Evolutionary conservation across 2,888 invertebrate genomes (phyloP), one percentile per base, ranked within the genome.

Genomic region (Scaptodrosophila latifasciaeformis): DNA sequence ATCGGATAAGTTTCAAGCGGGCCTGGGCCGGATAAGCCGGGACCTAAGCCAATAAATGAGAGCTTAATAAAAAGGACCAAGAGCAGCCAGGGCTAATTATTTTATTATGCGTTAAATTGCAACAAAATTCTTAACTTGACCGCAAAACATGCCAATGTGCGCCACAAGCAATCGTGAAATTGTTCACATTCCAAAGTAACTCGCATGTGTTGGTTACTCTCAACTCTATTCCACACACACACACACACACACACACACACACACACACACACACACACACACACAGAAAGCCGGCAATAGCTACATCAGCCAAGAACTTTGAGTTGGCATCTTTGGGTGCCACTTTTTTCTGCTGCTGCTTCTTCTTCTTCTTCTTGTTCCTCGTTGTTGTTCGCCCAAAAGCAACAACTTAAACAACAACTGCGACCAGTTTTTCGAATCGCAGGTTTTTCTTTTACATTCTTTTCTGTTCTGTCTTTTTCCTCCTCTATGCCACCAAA

Each of bases 51-150:
- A 49, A 40, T 13, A 47, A 55, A 55, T 47, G 39, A 40, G 47
- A 40, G 42, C 56, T 42, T 47, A 56, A 56, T 57, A 40, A 47
- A 39, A 48, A 42, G 42, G 18, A 37, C 56, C 46, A 55, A 37
- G 29, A 37, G 40, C 3, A 9, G 34, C 64, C 54, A 46, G 60
- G 69, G 78, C 81, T 80, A 75, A 75, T 75, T 78, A 75, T 80
- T 75, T 75, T 75, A 75, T 75, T 80, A 78, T 68, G 78, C 81
- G 71, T 75, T 75, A 78, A 80, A 75, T 80, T 80, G 78, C 80
- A 77, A 74, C 75, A 70, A 67, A 74, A 80, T 74, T 74, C 75
- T 74, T 70, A 57, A 56, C 58, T 56, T 68, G 57, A 71, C 76
- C 79, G 66, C 76, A 71, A 68, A 78, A 75, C 69, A 70, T 77